A percentile compares a stretch with the other conserved stretches of the same genome.
These are phyloP conservation scores for Heliornis fulica DNA, from an alignment of 2,113 vertebrate species.

Conservation along the genomic window DNA sequence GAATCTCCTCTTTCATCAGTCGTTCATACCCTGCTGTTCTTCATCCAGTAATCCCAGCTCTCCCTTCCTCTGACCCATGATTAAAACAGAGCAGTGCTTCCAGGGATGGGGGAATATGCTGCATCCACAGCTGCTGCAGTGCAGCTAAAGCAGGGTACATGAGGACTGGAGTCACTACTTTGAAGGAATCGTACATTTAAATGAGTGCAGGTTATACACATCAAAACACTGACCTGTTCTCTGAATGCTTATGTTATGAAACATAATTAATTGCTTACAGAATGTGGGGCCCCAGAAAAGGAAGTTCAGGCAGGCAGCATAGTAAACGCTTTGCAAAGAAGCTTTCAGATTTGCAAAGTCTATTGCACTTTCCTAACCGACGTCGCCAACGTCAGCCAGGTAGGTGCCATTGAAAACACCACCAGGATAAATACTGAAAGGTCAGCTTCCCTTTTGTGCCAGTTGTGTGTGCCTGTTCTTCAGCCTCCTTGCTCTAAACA, in stretches of 20 bases:
- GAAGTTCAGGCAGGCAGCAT: background rate
- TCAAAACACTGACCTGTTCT: slow-evolving; percentile 8
- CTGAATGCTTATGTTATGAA: slow-evolving; percentile 2
- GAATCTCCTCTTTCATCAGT: background rate
- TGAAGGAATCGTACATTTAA: background rate
- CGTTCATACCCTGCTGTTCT: background rate
- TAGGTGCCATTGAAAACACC: slow-evolving; percentile 58
- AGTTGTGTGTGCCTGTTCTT: slow-evolving; percentile 10
- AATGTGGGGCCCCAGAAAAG: slow-evolving; percentile 29
- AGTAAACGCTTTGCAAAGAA: slow-evolving; percentile 36
- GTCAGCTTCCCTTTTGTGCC: slow-evolving; percentile 61
- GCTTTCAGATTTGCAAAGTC: slow-evolving; percentile 39
- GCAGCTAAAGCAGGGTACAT: background rate
- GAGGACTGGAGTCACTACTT: background rate
- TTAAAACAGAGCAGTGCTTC: background rate
- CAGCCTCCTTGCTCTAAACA: slow-evolving; percentile 5
- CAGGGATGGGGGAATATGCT: background rate
- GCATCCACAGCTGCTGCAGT: background rate
- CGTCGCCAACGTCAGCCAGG: slow-evolving; percentile 41
- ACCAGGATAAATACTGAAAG: slow-evolving; percentile 50
- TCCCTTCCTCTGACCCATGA: background rate
- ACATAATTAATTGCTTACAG: slow-evolving; percentile 34
- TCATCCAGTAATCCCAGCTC: background rate
- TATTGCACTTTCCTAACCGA: background rate
- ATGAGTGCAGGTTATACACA: background rate